Evolutionary conservation across 2,113 vertebrate species (phyloP), one percentile per base, ranked within the genome.

Genomic region (Bufo gargarizans): DNA sequence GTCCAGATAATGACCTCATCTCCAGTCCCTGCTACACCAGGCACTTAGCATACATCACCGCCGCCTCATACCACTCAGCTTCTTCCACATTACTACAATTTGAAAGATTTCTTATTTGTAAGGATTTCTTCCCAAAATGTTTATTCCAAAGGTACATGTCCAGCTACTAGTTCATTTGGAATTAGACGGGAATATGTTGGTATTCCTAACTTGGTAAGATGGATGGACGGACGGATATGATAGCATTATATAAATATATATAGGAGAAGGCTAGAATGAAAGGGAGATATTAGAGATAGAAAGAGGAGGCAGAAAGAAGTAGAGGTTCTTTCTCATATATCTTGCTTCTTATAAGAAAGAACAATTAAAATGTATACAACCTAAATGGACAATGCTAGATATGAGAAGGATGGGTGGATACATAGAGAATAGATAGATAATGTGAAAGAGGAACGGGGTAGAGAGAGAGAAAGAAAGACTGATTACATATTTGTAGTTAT

Each of bases 1-100:
- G 67, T 71, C 49, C 63, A 71, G 50, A 71, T 83, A 67, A 84
- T 84, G 22, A 67, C 49, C n/a, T 50, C 10, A 67, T 69, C 45
- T 84, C 82, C 59, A 49, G 45, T 0, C 3, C 71, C 72, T 17
- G 6, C 3, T 20, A 17, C 16, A 45, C 16, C 45, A 16, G 45
- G 10, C 71, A 45, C 6, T 50, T 20, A 47, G 47, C 6, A 50
- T 20, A 49, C 8, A 76, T 9, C 72, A 76, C 43, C 6, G 43
- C 2, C 45, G 45, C 72, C 47, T 0, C 16, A 6, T 3, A 47
- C 43, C 8, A 9, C 17, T 20, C 45, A 50, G 1, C 2, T 74
- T 2, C 71, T 16, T 47, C 14, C 33, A 49, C 16, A 4, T 14
- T 3, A 49, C 49, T 45, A 45, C 3, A 16, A 72, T 13, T 76